Percentiles rank a stretch among this genome's conserved stretches.
Conservation (phyloP, 1,140 invertebrate species). For the Drosophila bipectinata region DNA sequence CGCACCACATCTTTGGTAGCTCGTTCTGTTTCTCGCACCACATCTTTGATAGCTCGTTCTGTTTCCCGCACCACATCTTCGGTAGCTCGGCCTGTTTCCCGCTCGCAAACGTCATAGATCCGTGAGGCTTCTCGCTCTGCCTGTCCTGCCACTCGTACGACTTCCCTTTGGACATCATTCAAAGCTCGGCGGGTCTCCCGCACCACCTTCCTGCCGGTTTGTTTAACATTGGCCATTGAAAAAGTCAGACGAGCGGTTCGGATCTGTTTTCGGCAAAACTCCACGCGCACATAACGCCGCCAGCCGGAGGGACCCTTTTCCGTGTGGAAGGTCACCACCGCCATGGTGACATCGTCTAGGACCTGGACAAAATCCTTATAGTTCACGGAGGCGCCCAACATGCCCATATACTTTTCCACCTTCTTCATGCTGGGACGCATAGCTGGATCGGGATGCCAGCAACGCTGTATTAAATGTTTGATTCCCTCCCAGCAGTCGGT, state of each 20-base stretch:
- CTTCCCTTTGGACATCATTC: conserved; percentile 4
- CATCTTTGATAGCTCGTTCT: not conserved
- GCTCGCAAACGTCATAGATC: conserved; percentile 2
- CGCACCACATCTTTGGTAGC: not conserved
- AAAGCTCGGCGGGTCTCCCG: not conserved
- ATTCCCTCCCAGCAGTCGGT: conserved; percentile 18
- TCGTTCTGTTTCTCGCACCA: not conserved
- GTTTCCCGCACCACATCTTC: not conserved
- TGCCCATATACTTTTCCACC: conserved; percentile 1
- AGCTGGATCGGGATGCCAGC: not conserved
- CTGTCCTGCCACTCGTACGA: not conserved
- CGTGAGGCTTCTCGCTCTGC: conserved; percentile 14
- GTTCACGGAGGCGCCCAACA: not conserved
- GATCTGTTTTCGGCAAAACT: not conserved
- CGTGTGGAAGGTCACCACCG: conserved; percentile 13
- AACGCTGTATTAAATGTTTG: conserved; percentile 3
- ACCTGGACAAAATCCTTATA: conserved; percentile 13
- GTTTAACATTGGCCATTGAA: not conserved
- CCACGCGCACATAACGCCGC: not conserved
- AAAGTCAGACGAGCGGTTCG: not conserved
- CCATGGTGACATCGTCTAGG: conserved; percentile 5
- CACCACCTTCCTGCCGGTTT: not conserved
- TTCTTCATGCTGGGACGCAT: not conserved
- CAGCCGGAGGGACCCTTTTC: not conserved
- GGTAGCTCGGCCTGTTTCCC: not conserved